These are phyloP conservation scores for Elegia similella DNA, from an alignment of 2,888 invertebrate genomes.

Conservation along the genomic window DNA sequence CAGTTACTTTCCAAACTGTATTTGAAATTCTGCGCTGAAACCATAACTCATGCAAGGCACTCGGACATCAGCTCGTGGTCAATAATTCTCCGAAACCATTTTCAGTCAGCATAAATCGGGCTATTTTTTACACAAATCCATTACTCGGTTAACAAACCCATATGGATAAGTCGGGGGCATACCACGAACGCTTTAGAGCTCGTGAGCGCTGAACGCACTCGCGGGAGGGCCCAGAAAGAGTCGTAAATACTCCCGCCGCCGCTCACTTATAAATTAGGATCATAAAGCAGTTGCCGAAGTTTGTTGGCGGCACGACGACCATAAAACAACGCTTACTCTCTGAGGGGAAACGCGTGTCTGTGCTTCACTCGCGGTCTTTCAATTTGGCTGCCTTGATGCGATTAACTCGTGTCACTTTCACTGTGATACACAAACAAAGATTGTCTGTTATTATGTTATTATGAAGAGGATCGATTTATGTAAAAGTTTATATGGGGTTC, in stretches of 20 bases:
- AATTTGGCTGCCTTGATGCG: constrained; percentile 52
- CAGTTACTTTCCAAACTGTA: neutral
- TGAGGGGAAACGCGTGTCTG: constrained; percentile 54
- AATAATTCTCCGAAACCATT: neutral
- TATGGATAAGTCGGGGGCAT: constrained; percentile 6
- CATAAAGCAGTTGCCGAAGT: constrained; percentile 80
- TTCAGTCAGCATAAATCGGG: neutral
- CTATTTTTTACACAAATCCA: neutral
- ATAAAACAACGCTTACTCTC: constrained; percentile 75
- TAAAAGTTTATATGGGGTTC: no score
- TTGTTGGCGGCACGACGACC: constrained; percentile 76
- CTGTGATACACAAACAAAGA: neutral
- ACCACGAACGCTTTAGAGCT: constrained; percentile 20
- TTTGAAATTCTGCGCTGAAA: neutral
- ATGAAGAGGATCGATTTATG: no score
- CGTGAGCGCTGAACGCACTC: constrained; percentile 60
- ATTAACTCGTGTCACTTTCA: constrained; percentile 23
- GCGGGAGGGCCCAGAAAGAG: constrained; percentile 72
- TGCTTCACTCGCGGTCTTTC: constrained; percentile 59
- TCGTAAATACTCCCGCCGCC: constrained; percentile 72
- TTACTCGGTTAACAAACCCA: constrained; percentile 8
- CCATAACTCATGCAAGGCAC: neutral
- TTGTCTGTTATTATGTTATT: neutral
- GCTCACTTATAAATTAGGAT: constrained; percentile 82
- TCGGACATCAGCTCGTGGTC: neutral